Conservation (phyloP, 2,113 vertebrate genomes). For the Stictonetta naevosa region DNA sequence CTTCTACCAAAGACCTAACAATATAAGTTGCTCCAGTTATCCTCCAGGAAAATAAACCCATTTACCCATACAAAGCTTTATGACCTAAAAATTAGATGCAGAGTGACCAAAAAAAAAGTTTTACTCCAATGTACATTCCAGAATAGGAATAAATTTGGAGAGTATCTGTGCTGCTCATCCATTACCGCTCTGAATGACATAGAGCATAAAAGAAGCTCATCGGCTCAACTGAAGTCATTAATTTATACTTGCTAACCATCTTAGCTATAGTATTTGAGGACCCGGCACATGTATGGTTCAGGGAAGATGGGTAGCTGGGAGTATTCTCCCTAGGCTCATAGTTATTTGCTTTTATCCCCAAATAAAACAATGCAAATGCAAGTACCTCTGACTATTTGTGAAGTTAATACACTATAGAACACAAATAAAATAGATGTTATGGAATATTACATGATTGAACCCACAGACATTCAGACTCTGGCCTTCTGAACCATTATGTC, state of each 20-base stretch:
- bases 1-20: background rate
- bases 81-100: background rate
- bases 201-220: background rate
- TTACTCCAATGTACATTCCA: background rate
- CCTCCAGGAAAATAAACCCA: background rate
- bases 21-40: background rate
- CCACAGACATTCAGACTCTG: no score
- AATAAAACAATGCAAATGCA: background rate
- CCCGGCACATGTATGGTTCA: background rate
- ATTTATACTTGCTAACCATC: background rate
- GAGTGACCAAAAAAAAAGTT: background rate
- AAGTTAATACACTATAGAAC: no score
- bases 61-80: background rate
- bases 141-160: background rate
- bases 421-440: no score
- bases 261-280: background rate
- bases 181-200: background rate
- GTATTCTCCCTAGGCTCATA: background rate
- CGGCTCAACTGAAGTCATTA: background rate
- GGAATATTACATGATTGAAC: no score
- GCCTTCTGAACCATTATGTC: no score
- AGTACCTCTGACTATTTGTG: background rate
- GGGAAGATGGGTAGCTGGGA: background rate
- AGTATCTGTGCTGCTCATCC: background rate
- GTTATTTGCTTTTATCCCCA: background rate